phyloP scores from a whole-genome alignment of 2,113 vertebrate species.

The Heterocephalus glaber region DNA sequence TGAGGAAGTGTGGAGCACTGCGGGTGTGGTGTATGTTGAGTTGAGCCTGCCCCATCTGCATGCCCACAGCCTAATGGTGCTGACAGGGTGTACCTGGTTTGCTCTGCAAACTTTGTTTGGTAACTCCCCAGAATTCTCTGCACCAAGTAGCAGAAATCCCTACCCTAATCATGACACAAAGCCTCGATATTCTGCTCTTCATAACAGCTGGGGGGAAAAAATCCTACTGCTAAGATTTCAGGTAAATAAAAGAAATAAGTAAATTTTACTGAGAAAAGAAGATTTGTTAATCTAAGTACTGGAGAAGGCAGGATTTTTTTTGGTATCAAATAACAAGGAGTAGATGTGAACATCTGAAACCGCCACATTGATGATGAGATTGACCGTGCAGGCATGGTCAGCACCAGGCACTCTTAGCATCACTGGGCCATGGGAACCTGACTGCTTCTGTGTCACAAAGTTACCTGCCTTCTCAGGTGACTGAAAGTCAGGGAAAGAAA shows the following conservation, averaged over 20 bases:
- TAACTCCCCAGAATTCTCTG: background rate
- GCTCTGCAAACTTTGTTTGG: background rate
- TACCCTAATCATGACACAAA: background rate
- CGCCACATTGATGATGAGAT: background rate
- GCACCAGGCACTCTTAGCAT: background rate
- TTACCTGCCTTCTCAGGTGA: background rate
- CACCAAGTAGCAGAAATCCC: background rate
- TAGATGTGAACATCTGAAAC: background rate
- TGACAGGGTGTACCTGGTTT: fast-evolving
- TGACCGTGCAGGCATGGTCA: background rate
- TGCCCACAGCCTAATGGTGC: background rate
- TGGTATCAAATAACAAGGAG: background rate
- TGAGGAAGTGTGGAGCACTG: background rate
- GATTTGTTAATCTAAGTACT: background rate
- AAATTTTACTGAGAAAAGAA: background rate
- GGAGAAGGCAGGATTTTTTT: background rate
- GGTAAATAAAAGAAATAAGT: background rate
- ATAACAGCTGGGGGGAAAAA: background rate
- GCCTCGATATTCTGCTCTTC: background rate
- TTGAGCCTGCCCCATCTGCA: background rate
- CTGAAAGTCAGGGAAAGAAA: background rate
- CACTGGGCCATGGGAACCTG: background rate
- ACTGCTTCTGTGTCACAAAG: background rate
- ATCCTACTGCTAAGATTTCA: background rate
- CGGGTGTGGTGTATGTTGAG: background rate